Percentiles rank a stretch among this genome's conserved stretches.
Evolutionary conservation across 2,797 vertebrate species (phyloP).

Genomic region (Balearica regulorum): DNA sequence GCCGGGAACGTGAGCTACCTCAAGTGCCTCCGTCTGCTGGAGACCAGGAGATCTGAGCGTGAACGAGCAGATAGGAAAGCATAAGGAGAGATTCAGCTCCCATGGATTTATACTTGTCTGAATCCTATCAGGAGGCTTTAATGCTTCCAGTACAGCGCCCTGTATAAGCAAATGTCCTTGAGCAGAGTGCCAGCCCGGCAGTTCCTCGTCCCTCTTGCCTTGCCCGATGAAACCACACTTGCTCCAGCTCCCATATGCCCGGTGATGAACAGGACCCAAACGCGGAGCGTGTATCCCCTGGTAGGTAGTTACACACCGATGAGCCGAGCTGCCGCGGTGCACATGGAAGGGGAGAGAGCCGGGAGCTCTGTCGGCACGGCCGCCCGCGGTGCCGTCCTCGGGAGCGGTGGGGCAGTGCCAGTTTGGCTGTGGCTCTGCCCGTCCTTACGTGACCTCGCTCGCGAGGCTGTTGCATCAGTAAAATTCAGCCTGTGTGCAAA

Average conservation of each 20-base stretch:
- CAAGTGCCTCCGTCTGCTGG: background rate
- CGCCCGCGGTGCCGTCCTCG: background rate
- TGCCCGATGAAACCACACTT: rapidly evolving
- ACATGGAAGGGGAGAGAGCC: background rate
- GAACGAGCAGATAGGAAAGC: background rate
- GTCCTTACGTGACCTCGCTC: background rate
- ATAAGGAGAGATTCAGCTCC: background rate
- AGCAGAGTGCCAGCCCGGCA: background rate
- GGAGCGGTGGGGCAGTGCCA: background rate
- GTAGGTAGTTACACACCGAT: rapidly evolving
- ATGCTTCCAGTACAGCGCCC: background rate
- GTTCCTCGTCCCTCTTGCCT: rapidly evolving
- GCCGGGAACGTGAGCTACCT: background rate
- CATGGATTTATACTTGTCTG: rapidly evolving
- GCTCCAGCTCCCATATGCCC: background rate
- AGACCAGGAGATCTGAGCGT: rapidly evolving
- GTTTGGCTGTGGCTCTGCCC: background rate
- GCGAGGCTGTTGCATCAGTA: background rate
- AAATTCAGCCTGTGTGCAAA: background rate
- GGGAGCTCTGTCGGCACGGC: background rate
- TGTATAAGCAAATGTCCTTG: background rate
- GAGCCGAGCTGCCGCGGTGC: background rate
- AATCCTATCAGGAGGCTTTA: background rate
- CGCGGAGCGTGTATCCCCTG: rapidly evolving
- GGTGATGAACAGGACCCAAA: rapidly evolving